Percentiles rank a stretch among this genome's conserved stretches.
These are phyloP conservation scores for Chrysocyon brachyurus DNA, from an alignment of 2,797 vertebrate species.

Conservation along the genomic window DNA sequence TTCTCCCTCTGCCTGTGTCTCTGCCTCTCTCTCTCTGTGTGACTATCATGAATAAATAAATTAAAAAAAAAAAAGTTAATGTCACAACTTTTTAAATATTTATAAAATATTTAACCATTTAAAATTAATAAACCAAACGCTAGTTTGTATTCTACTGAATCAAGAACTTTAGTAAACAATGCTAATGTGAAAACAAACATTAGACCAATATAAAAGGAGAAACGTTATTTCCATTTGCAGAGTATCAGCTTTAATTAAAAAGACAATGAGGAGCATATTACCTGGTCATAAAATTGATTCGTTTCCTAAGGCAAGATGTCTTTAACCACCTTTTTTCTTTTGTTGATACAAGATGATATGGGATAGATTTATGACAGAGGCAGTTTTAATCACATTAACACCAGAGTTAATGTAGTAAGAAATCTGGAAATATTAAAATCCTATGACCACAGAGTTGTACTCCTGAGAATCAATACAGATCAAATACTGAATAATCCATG, in stretches of 20 bases:
- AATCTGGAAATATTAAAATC: slow-evolving; percentile 8
- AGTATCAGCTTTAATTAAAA: slow-evolving; percentile 33
- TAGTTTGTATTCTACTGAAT: not conserved
- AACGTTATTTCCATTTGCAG: slow-evolving; percentile 21
- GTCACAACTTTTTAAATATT: not conserved
- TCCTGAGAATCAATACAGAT: slow-evolving; percentile 30
- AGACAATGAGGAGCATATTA: slow-evolving; percentile 17
- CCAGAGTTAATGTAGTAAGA: not conserved
- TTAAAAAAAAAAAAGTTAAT: not conserved
- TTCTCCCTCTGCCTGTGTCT: too few species aligned
- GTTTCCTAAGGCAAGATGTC: not conserved
- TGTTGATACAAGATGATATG: not conserved
- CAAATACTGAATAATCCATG: not conserved
- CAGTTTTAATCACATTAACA: slow-evolving; percentile 12
- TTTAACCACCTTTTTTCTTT: not conserved
- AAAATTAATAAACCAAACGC: slow-evolving; percentile 30
- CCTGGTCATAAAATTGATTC: not conserved
- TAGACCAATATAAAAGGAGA: slow-evolving; percentile 31
- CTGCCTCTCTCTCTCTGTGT: too few species aligned
- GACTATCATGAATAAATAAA: too few species aligned
- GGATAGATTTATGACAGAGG: slow-evolving; percentile 21
- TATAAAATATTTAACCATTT: slow-evolving; percentile 4
- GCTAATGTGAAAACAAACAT: not conserved
- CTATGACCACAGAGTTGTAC: not conserved
- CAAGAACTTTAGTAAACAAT: not conserved